Conservation (phyloP, 1,140 invertebrate species). For the Zaprionus camerounensis region DNA sequence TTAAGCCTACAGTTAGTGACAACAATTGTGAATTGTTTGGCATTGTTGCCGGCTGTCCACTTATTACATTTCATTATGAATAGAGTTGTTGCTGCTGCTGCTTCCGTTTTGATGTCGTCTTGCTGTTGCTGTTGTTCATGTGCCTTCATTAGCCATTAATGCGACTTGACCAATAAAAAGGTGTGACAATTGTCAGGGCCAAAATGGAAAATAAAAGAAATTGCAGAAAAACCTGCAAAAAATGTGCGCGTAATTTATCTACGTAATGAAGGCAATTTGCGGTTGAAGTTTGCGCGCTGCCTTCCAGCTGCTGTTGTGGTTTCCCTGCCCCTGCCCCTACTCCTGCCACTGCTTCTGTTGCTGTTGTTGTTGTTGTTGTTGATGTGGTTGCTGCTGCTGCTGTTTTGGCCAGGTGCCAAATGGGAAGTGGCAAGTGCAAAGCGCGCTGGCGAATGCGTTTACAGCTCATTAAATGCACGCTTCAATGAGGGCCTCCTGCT, state of each 20-base stretch:
- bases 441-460: conserved; percentile 32
- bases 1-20: conserved; percentile 43
- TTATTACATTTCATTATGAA: conserved; percentile 45
- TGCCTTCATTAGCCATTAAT: conserved; percentile 76
- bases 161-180: conserved; percentile 60
- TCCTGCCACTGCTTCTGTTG: conserved; percentile 10
- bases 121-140: conserved; percentile 54
- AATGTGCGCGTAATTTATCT: conserved; percentile 44
- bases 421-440: conserved; percentile 16
- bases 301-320: not conserved
- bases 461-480: conserved; percentile 59
- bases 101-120: conserved; percentile 29
- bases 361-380: not conserved
- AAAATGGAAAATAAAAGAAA: conserved; percentile 17
- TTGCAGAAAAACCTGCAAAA: conserved; percentile 2
- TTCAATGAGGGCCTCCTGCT: not conserved
- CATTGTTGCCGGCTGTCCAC: conserved; percentile 43
- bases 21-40: conserved; percentile 63
- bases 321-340: not conserved
- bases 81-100: conserved; percentile 11
- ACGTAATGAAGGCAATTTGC: conserved; percentile 46
- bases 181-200: conserved; percentile 69
- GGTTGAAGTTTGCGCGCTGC: conserved; percentile 16
- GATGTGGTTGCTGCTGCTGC: not conserved
- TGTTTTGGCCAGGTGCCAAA: conserved; percentile 41